Evolutionary conservation across 1,140 invertebrate genomes (phyloP), one percentile per base, ranked within the genome.

Genomic region (Contarinia nasturtii): DNA sequence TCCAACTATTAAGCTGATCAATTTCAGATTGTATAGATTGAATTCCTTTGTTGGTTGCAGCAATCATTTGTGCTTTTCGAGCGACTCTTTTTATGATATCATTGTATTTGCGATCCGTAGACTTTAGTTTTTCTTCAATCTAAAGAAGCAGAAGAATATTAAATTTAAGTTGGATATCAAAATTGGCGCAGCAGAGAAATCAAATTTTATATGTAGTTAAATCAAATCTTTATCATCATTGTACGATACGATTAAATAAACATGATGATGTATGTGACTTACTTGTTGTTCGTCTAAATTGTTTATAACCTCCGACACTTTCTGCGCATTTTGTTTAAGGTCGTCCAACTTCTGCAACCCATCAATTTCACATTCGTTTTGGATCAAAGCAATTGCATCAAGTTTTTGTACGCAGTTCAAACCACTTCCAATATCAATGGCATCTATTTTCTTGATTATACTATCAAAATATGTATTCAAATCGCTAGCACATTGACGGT

Each of bases 81-180:
- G 85, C 77, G 20, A 90, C 74, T 47, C 87, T 75, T 55, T 90
- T 91, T 21, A 74, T 71, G 1, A 89, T 75, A 58, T 92, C 87
- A 45, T 78, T 79, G 51, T 86, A 81, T 49, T 83, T 72, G 52
- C 86, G 71, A 57, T 92, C 86, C 1, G 86, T 70, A 0, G 79
- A 79, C 63, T 88, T 87, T 50, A 86, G 71, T 68, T 85, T 82
- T 58, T 93, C 89, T 59, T 92, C 86, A 17, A 93, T n/a, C n/a
- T n/a, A n/a, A n/a, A n/a, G n/a, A n/a, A n/a, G n/a, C n/a, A n/a
- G n/a, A n/a, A n/a, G n/a, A n/a, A n/a, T n/a, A n/a, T n/a, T n/a
- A n/a, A n/a, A n/a, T n/a, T n/a, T n/a, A n/a, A n/a, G n/a, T n/a
- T n/a, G n/a, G n/a, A n/a, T n/a, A n/a, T n/a, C n/a, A n/a, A n/a